These are phyloP conservation scores for Sternarchorhynchus goeldii DNA, from an alignment of 2,797 vertebrate species.

Conservation along the genomic window DNA sequence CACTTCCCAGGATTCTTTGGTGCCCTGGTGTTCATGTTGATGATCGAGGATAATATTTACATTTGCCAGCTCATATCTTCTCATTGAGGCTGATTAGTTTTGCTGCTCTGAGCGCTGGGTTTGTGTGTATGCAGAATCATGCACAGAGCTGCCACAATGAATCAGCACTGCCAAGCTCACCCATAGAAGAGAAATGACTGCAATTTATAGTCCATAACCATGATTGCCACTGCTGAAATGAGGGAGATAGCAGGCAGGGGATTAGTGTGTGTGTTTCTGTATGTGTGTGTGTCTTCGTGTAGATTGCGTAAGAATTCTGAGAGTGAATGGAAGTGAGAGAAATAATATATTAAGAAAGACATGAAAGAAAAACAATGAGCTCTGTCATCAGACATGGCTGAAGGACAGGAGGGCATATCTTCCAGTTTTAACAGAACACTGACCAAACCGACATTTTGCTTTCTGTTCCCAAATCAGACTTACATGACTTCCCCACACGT, in stretches of 20 bases:
- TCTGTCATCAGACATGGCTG: no score
- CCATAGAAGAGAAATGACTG: constrained; percentile 4
- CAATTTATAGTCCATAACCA: constrained; percentile 27
- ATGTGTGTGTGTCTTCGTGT: neutral
- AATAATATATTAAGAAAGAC: neutral
- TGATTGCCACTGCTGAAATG: constrained; percentile 22
- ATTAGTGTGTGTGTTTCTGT: constrained; percentile 20
- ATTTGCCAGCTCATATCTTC: constrained; percentile 10
- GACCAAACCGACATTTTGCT: no score
- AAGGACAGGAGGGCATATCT: no score
- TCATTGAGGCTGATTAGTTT: constrained; percentile 12
- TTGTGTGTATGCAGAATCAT: neutral
- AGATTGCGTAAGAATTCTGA: neutral
- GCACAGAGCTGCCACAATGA: constrained; percentile 28
- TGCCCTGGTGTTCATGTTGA: neutral
- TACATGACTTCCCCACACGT: no score
- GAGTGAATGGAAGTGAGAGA: neutral
- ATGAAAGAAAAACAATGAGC: neutral
- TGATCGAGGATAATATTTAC: constrained; percentile 23
- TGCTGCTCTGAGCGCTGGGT: neutral
- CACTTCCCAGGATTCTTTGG: neutral
- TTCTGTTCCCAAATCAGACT: no score
- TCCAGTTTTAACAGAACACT: no score
- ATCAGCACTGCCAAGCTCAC: constrained; percentile 1
- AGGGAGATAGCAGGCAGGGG: constrained; percentile 14